phyloP scores from a whole-genome alignment of 1,140 invertebrate genomes.

The Coptotermes formosanus region DNA sequence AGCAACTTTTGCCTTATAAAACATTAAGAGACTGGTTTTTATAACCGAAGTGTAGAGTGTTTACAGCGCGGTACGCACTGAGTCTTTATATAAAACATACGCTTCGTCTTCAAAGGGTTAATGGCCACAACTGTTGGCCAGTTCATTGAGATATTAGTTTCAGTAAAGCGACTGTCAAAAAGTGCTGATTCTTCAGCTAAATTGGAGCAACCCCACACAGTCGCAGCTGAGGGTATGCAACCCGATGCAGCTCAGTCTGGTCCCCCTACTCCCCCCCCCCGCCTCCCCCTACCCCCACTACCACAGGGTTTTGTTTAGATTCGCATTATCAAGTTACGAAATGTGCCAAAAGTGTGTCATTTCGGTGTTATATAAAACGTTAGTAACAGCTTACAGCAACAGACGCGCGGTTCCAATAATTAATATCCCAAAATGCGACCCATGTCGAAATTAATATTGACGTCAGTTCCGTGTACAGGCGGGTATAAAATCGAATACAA shows the following conservation, averaged over 20 bases:
- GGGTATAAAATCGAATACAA: neutral
- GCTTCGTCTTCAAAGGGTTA: no score
- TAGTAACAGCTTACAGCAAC: no score
- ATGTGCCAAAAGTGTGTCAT: slow-evolving; percentile 8
- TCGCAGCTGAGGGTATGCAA: neutral
- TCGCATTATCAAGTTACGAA: neutral
- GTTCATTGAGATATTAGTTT: no score
- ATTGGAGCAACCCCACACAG: neutral
- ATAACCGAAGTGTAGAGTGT: no score
- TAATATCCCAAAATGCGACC: neutral
- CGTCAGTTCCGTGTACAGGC: neutral
- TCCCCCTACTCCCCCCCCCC: neutral
- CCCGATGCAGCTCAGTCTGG: neutral
- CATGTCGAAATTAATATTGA: neutral
- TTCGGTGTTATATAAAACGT: neutral
- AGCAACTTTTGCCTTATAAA: no score
- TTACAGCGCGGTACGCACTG: no score
- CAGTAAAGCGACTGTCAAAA: neutral
- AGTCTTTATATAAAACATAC: no score
- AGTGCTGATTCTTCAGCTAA: neutral
- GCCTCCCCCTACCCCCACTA: neutral
- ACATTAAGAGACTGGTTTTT: no score
- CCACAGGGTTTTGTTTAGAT: neutral
- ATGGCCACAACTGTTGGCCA: no score
- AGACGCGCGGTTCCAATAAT: slow-evolving; percentile 5